Conservation (phyloP, 2,113 vertebrate genomes). For the Pelvicachromis taeniatus region DNA sequence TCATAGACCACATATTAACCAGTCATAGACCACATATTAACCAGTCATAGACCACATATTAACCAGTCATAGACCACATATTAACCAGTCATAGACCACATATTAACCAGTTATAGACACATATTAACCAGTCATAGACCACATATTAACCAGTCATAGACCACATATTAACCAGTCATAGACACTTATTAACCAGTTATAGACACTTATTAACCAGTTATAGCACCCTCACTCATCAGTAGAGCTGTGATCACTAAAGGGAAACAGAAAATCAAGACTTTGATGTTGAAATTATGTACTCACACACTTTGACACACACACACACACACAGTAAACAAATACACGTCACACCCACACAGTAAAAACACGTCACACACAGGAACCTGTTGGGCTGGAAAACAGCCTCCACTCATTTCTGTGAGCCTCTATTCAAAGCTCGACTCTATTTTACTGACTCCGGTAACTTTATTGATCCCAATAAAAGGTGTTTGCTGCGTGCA, state of each 20-base stretch:
- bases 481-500: background rate
- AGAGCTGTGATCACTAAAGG: background rate
- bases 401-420: background rate
- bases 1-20: too few relatives aligned
- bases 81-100: too few relatives aligned
- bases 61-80: too few relatives aligned
- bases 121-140: too few relatives aligned
- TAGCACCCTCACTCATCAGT: background rate
- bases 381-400: background rate
- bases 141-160: too few relatives aligned
- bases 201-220: too few relatives aligned
- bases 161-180: too few relatives aligned
- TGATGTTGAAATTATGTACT: fast-evolving
- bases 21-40: too few relatives aligned
- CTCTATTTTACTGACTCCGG: background rate
- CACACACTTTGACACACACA: background rate
- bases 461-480: background rate
- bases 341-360: background rate
- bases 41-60: too few relatives aligned
- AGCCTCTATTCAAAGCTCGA: background rate
- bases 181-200: too few relatives aligned
- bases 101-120: too few relatives aligned
- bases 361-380: background rate
- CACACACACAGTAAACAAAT: background rate
- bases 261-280: background rate